These are phyloP conservation scores for Calameuta idolon DNA, from an alignment of 2,888 invertebrate genomes.

Conservation along the genomic window DNA sequence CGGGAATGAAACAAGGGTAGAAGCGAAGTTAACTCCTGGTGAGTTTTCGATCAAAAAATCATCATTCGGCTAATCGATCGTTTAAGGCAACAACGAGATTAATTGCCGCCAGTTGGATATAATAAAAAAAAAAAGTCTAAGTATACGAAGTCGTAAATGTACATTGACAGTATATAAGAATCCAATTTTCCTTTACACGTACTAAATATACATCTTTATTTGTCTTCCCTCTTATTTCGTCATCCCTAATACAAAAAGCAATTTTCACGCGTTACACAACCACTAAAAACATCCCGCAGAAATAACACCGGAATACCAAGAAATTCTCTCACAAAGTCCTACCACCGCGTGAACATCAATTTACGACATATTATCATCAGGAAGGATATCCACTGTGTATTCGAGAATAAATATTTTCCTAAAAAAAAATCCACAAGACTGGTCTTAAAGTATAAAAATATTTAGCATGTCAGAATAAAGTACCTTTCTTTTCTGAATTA, in stretches of 20 bases:
- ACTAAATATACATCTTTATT: constrained; percentile 57
- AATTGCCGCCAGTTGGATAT: background rate
- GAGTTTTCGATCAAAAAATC: constrained; percentile 47
- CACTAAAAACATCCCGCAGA: constrained; percentile 29
- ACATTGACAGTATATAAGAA: background rate
- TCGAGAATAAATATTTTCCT: background rate
- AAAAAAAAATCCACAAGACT: background rate
- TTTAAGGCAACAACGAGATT: background rate
- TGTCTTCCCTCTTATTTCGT: constrained; percentile 39
- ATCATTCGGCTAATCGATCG: constrained; percentile 46
- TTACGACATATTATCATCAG: background rate
- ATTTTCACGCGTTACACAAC: constrained; percentile 40
- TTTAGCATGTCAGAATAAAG: background rate
- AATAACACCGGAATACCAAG: constrained; percentile 56
- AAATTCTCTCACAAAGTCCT: constrained; percentile 44
- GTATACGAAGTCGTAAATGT: background rate
- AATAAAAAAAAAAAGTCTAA: background rate
- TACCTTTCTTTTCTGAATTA: background rate
- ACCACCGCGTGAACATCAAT: background rate
- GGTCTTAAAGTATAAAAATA: background rate
- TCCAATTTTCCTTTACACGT: constrained; percentile 24
- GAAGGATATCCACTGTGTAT: background rate
- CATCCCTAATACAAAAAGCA: constrained; percentile 26
- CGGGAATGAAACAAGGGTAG: background rate
- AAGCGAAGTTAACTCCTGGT: background rate